Evolutionary conservation across 2,113 vertebrate genomes (phyloP).

Genomic region (Platanista minor): DNA sequence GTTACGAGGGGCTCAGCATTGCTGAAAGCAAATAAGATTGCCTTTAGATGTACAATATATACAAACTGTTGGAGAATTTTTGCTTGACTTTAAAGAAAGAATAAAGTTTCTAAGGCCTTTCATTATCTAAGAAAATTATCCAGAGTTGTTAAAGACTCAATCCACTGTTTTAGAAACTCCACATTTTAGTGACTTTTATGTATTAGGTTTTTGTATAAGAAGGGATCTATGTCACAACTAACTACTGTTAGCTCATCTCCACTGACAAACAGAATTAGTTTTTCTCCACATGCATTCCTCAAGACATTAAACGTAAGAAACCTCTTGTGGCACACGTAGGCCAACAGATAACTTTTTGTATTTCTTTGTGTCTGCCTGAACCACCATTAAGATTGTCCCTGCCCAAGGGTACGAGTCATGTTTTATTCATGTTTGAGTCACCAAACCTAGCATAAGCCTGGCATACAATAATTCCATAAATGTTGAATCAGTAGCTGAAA

Average conservation of each 20-base stretch:
- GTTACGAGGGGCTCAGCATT: background rate
- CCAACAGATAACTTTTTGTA: background rate
- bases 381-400: constrained; percentile 29
- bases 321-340: background rate
- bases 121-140: constrained; percentile 68
- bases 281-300: constrained; percentile 3
- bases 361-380: background rate
- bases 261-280: constrained; percentile 2
- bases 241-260: background rate
- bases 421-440: constrained; percentile 45
- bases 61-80: background rate
- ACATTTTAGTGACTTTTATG: constrained; percentile 11
- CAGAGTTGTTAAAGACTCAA: constrained; percentile 63
- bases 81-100: constrained; percentile 57
- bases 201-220: background rate
- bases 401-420: background rate
- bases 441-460: background rate
- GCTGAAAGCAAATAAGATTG: background rate
- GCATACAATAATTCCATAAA: background rate
- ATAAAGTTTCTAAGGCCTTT: constrained; percentile 52
- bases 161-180: constrained; percentile 40
- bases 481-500: background rate
- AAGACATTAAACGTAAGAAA: background rate
- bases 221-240: background rate
- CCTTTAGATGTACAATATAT: background rate